A percentile compares a stretch with the other conserved stretches of the same genome.
Evolutionary conservation across 2,797 vertebrate species (phyloP).

Genomic region (Monodelphis domestica): DNA sequence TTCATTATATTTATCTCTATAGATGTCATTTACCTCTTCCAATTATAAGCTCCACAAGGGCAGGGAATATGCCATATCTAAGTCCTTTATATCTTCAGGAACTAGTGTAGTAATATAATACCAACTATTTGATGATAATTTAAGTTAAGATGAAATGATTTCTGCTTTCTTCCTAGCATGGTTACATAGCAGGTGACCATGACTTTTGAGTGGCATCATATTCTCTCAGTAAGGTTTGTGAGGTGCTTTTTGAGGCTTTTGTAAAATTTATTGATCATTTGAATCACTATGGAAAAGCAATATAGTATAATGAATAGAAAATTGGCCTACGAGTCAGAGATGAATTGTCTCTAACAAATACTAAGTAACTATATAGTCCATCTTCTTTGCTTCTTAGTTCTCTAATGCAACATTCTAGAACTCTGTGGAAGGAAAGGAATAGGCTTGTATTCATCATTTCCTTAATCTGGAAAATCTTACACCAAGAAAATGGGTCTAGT

Average conservation of each 20-base stretch:
- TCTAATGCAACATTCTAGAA: not conserved
- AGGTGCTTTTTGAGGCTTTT: not conserved
- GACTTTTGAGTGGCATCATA: not conserved
- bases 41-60: not conserved
- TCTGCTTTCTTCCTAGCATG: not conserved
- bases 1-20: not conserved
- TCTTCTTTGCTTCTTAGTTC: not conserved
- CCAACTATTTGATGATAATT: not conserved
- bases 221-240: not conserved
- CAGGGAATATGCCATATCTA: not conserved
- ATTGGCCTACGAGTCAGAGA: not conserved
- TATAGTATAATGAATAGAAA: not conserved
- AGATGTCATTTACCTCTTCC: not conserved
- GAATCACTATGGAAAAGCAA: not conserved
- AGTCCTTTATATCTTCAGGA: too few species aligned
- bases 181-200: not conserved
- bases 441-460: not conserved
- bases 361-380: not conserved
- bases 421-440: not conserved
- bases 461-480: too few species aligned
- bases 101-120: not conserved
- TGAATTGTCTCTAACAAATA: not conserved
- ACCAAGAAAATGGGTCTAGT: not conserved
- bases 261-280: not conserved
- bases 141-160: not conserved